Percentiles rank a stretch among this genome's conserved stretches.
phyloP scores from a whole-genome alignment of 2,888 invertebrate species.

The Zele albiditarsus region DNA sequence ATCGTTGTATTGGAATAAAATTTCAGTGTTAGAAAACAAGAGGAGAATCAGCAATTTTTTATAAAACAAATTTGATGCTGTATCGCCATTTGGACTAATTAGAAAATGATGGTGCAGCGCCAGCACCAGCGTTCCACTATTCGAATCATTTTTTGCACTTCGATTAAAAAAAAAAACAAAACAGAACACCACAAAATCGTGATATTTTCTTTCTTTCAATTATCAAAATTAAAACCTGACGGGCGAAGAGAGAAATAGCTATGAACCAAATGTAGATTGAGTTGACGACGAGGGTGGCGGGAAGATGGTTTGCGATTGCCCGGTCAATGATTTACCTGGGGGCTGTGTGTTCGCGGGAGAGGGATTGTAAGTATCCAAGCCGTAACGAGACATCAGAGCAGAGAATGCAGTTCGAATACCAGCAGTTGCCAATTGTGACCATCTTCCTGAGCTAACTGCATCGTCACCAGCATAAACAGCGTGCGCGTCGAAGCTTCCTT shows the following conservation, averaged over 20 bases:
- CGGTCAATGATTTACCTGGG: constrained; percentile 67
- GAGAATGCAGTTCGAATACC: constrained; percentile 74
- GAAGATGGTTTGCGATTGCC: constrained; percentile 60
- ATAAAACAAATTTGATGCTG: not conserved
- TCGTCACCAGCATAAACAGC: constrained; percentile 73
- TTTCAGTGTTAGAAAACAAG: not conserved
- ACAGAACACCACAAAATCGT: not conserved
- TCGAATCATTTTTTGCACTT: not conserved
- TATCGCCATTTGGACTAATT: not conserved
- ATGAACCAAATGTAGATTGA: constrained; percentile 65
- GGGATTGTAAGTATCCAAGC: constrained; percentile 70
- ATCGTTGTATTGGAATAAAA: constrained; percentile 3
- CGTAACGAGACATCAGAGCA: constrained; percentile 74
- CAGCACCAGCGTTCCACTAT: not conserved
- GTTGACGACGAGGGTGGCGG: constrained; percentile 65
- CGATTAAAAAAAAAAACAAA: not conserved
- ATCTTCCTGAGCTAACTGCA: constrained; percentile 69
- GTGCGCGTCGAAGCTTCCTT: constrained; percentile 71
- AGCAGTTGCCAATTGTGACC: constrained; percentile 71
- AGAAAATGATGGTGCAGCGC: not conserved
- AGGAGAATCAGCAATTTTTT: not conserved
- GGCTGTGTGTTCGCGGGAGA: constrained; percentile 66
- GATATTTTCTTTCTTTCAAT: not conserved
- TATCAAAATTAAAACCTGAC: not conserved
- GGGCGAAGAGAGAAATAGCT: constrained; percentile 1